These are phyloP conservation scores for Ptychochromis oligacanthus DNA, from an alignment of 2,113 vertebrate genomes.

Conservation along the genomic window DNA sequence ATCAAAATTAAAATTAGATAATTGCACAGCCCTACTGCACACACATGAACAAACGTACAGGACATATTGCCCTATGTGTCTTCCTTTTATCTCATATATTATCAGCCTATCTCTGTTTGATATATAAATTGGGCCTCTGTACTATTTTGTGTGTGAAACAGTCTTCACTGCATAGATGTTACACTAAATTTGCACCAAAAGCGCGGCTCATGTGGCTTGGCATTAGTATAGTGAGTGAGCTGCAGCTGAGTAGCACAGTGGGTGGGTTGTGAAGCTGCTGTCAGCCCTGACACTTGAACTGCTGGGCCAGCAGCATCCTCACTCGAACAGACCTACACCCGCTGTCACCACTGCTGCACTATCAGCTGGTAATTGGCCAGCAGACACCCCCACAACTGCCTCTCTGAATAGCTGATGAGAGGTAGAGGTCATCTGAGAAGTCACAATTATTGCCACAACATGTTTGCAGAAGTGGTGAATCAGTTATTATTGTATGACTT, in stretches of 20 bases:
- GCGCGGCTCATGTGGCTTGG: conserved; percentile 3
- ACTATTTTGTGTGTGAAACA: not conserved
- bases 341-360: conserved; percentile 47
- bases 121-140: not conserved
- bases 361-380: conserved; percentile 53
- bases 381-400: conserved; percentile 22
- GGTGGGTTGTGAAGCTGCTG: conserved; percentile 35
- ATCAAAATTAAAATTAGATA: not conserved
- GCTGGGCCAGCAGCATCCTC: conserved; percentile 59
- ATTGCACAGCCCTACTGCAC: not conserved
- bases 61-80: not conserved
- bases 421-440: not conserved
- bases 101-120: not conserved
- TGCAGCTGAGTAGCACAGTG: conserved; percentile 30
- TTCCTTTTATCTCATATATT: not conserved
- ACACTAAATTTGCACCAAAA: not conserved
- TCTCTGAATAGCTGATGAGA: conserved; percentile 28
- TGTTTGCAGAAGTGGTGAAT: conserved; percentile 5
- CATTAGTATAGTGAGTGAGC: conserved; percentile 28
- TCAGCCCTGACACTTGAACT: conserved; percentile 61
- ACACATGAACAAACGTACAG: not conserved
- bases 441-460: not conserved
- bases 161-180: not conserved
- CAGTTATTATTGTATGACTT: not conserved
- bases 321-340: conserved; percentile 3